phyloP scores from a whole-genome alignment of 2,113 vertebrate genomes.

The Myrmophylax atrothorax region DNA sequence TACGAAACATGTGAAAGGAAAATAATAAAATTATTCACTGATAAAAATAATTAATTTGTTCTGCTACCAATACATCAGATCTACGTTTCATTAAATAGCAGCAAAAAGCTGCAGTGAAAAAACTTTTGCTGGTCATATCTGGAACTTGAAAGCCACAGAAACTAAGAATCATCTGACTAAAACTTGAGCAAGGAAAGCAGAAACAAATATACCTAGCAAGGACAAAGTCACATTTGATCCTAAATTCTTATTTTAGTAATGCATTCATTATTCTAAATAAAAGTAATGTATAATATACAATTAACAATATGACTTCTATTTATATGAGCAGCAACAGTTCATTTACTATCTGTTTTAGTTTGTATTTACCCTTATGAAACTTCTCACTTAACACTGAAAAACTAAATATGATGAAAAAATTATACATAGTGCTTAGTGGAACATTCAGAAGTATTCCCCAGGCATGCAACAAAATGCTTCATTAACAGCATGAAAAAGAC shows the following conservation, averaged over 20 bases:
- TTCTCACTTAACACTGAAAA: background rate
- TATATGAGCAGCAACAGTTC: background rate
- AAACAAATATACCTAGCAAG: background rate
- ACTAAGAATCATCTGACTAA: background rate
- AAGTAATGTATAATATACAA: background rate
- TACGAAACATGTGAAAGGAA: background rate
- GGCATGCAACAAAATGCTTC: slow-evolving; percentile 27
- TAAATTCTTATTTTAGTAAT: background rate
- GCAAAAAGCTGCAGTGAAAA: background rate
- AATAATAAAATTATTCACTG: background rate
- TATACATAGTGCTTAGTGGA: background rate
- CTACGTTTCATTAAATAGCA: background rate
- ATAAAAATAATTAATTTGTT: background rate
- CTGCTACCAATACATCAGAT: background rate
- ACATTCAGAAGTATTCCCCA: background rate
- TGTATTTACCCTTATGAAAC: background rate
- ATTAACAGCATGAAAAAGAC: background rate
- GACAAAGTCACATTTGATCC: background rate
- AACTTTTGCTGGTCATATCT: background rate
- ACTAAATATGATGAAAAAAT: background rate
- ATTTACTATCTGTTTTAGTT: background rate
- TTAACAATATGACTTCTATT: background rate
- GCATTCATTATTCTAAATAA: background rate
- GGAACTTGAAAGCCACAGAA: background rate
- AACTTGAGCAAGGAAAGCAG: background rate